These are phyloP conservation scores for Epistrophe eligans DNA, from an alignment of 2,888 invertebrate genomes.

Conservation along the genomic window DNA sequence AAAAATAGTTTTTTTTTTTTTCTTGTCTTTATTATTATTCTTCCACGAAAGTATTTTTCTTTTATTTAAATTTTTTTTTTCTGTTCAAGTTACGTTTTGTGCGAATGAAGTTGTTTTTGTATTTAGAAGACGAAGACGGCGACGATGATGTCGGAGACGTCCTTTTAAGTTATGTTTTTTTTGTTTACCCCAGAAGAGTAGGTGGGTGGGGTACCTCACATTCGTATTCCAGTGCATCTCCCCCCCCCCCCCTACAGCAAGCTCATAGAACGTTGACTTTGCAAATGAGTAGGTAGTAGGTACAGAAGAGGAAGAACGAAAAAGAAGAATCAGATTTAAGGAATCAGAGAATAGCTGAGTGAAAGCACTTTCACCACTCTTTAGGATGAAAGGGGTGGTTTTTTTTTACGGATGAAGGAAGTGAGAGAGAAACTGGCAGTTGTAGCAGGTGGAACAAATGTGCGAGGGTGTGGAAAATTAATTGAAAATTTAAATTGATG, in stretches of 20 bases:
- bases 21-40: background rate
- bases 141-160: slow-evolving; percentile 22
- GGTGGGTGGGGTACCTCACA: background rate
- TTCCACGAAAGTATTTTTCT: slow-evolving; percentile 4
- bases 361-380: slow-evolving; percentile 41
- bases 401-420: background rate
- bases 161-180: slow-evolving; percentile 25
- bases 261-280: slow-evolving; percentile 27
- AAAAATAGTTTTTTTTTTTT: slow-evolving; percentile 22
- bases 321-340: slow-evolving; percentile 27
- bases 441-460: slow-evolving; percentile 29
- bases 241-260: background rate
- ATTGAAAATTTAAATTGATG: slow-evolving; percentile 73
- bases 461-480: slow-evolving; percentile 67
- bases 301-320: background rate
- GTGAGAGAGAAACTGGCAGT: background rate
- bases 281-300: background rate
- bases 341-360: slow-evolving; percentile 39
- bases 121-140: slow-evolving; percentile 2
- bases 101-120: slow-evolving; percentile 35
- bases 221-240: background rate
- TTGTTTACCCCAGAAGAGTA: background rate
- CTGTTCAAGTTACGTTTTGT: background rate
- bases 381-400: background rate
- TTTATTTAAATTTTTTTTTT: slow-evolving; percentile 9